Conservation (phyloP, 2,113 vertebrate species). For the Ovibos moschatus region DNA sequence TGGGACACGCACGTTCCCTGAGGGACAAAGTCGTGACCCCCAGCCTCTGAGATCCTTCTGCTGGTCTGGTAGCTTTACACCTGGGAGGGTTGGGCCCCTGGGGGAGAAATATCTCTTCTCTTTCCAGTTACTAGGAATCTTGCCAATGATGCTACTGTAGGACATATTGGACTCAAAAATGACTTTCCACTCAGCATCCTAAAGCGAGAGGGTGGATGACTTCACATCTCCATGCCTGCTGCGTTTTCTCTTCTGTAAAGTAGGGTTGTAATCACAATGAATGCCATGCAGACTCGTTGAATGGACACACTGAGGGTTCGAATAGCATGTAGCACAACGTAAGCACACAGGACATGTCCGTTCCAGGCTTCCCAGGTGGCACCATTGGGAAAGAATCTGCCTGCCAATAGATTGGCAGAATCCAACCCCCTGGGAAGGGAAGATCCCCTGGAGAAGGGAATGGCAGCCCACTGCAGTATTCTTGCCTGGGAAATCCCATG, state of each 20-base stretch:
- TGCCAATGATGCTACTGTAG: not conserved
- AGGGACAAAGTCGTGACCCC: accelerated
- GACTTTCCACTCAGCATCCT: not conserved
- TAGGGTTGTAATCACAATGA: accelerated
- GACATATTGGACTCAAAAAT: not conserved
- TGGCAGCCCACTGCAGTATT: not conserved
- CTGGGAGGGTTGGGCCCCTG: not conserved
- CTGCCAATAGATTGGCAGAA: not conserved
- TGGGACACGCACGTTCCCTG: not conserved
- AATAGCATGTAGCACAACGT: accelerated
- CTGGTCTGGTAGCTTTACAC: too few species aligned
- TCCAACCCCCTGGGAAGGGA: not conserved
- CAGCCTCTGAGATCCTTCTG: not conserved
- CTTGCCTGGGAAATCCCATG: not conserved
- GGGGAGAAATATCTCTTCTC: not conserved
- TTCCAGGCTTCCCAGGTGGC: not conserved
- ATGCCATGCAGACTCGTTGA: too few species aligned
- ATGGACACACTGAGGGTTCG: accelerated
- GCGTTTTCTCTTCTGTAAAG: not conserved
- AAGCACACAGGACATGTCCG: accelerated
- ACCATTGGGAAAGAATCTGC: not conserved
- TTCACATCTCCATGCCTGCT: too few species aligned
- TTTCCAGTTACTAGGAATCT: not conserved
- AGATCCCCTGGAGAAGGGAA: not conserved
- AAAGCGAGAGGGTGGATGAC: too few species aligned